Conservation (phyloP, 2,888 invertebrate genomes). For the Meteorus cinctellus region DNA sequence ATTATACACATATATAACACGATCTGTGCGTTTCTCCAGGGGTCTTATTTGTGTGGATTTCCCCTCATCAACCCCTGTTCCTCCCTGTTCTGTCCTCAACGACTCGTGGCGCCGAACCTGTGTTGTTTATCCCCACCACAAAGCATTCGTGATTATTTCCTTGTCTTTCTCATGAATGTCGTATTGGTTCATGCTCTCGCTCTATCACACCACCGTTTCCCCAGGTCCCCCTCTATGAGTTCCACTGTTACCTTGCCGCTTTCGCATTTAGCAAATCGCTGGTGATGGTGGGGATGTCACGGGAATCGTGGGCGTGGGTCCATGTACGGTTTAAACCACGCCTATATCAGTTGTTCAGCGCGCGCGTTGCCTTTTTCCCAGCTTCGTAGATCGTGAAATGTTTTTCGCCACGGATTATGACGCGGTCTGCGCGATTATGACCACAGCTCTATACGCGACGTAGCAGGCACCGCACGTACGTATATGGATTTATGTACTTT, state of each 20-base stretch:
- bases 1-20: background rate
- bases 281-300: constrained; percentile 56
- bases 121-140: constrained; percentile 28
- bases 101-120: constrained; percentile 16
- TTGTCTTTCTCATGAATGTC: background rate
- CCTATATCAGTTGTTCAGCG: constrained; percentile 26
- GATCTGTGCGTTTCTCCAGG: constrained; percentile 20
- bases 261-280: constrained; percentile 36
- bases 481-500: constrained; percentile 38
- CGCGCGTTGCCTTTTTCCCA: constrained; percentile 66
- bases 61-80: constrained; percentile 29
- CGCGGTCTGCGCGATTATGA: constrained; percentile 73
- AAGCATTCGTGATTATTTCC: background rate
- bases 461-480: constrained; percentile 31
- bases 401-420: constrained; percentile 74
- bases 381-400: constrained; percentile 69
- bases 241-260: constrained; percentile 21
- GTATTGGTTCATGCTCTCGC: background rate
- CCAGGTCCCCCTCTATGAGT: background rate
- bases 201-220: constrained; percentile 6
- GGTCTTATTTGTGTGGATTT: constrained; percentile 43
- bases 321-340: constrained; percentile 44
- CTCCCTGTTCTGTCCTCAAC: background rate
- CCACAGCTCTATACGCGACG: constrained; percentile 60
- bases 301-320: constrained; percentile 58